phyloP scores from a whole-genome alignment of 2,888 invertebrate genomes.

The Creontiades dilutus region DNA sequence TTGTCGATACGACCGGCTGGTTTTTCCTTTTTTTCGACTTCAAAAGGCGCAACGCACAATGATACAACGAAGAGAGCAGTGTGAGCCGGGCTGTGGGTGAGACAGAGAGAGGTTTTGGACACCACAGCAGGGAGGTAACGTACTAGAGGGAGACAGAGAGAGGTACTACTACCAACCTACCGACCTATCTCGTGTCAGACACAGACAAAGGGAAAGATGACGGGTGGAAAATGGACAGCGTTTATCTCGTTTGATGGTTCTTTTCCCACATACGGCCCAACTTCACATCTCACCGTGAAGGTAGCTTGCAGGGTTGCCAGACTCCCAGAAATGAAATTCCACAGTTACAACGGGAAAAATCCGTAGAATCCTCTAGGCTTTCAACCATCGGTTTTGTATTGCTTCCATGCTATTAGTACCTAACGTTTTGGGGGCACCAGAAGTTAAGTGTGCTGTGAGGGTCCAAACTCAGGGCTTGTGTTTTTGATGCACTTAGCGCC shows the following conservation, averaged over 20 bases:
- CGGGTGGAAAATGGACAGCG: slow-evolving; percentile 8
- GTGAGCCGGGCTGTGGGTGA: neutral
- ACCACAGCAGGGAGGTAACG: neutral
- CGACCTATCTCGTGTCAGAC: neutral
- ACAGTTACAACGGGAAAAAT: too few species aligned
- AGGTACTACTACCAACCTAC: too few species aligned
- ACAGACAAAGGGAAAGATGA: slow-evolving; percentile 24
- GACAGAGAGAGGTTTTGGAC: neutral
- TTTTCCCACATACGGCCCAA: neutral
- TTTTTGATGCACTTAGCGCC: too few species aligned
- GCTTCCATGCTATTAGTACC: too few species aligned
- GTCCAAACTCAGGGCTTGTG: too few species aligned
- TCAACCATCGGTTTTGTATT: too few species aligned
- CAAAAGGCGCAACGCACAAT: neutral
- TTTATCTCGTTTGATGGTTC: slow-evolving; percentile 5
- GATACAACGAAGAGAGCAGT: neutral
- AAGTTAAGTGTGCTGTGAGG: too few species aligned
- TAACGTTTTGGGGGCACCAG: too few species aligned
- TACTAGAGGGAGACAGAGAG: too few species aligned
- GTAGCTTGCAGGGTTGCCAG: neutral
- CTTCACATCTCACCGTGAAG: neutral
- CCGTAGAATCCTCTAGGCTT: too few species aligned
- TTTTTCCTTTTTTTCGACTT: neutral
- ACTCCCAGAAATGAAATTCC: too few species aligned
- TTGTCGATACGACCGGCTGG: neutral